phyloP scores from a whole-genome alignment of 2,888 invertebrate genomes.

The Thalpophila matura region DNA sequence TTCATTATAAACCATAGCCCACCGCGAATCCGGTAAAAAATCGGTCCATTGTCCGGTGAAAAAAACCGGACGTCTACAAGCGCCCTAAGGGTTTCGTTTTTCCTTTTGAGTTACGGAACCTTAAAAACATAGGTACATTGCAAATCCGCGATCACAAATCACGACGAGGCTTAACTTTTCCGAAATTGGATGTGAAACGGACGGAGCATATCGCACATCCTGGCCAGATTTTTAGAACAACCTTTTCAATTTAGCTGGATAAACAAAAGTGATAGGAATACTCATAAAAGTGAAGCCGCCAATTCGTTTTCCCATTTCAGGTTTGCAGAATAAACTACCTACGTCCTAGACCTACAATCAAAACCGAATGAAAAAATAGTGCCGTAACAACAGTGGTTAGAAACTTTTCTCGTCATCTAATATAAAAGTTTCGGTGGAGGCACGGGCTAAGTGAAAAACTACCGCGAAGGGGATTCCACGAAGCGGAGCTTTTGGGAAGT shows the following conservation, averaged over 20 bases:
- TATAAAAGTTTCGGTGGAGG: constrained; percentile 72
- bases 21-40: too few species aligned
- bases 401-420: constrained; percentile 73
- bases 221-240: constrained; percentile 20
- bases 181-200: constrained; percentile 21
- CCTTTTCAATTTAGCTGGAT: constrained; percentile 25
- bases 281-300: constrained; percentile 23
- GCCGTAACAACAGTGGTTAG: constrained; percentile 44
- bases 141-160: background rate
- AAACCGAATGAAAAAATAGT: constrained; percentile 54
- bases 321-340: constrained; percentile 33
- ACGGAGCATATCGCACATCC: constrained; percentile 12
- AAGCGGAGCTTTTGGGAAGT: constrained; percentile 50
- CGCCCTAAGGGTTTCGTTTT: too few species aligned
- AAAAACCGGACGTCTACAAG: too few species aligned
- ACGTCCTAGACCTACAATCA: constrained; percentile 43
- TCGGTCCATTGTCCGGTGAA: too few species aligned
- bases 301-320: constrained; percentile 37
- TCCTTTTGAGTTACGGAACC: too few species aligned
- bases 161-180: constrained; percentile 7
- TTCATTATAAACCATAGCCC: too few species aligned
- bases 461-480: constrained; percentile 62
- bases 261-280: constrained; percentile 19
- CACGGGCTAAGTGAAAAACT: constrained; percentile 76
- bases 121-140: too few species aligned